Percentiles rank a stretch among this genome's conserved stretches.
These are phyloP conservation scores for Montipora capricornis DNA, from an alignment of 64 coral and sea anemone genomes.

Conservation along the genomic window DNA sequence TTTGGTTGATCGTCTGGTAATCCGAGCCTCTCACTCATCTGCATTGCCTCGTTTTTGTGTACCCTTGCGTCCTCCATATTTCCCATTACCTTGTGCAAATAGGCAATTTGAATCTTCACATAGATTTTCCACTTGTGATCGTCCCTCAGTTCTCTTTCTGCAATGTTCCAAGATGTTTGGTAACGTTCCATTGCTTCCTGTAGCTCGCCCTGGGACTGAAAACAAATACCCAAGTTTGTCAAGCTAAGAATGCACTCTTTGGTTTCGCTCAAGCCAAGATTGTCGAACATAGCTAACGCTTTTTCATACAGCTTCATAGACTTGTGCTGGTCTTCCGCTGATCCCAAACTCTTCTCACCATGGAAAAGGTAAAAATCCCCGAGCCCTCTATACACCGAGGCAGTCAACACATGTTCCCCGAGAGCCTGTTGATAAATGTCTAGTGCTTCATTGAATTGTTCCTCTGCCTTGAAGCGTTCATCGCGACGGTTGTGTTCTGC, in stretches of 20 bases:
- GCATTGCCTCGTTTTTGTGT: neutral
- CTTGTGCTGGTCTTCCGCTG: neutral
- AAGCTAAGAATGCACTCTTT: constrained; percentile 36
- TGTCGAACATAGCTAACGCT: constrained; percentile 5
- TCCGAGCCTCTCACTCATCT: neutral
- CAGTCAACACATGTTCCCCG: constrained; percentile 31
- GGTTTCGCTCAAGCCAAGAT: neutral
- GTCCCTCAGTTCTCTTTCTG: constrained; percentile 18
- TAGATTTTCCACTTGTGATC: constrained; percentile 30
- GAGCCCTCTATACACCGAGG: neutral
- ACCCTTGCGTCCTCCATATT: neutral
- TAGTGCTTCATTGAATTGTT: constrained; percentile 22
- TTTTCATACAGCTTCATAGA: neutral
- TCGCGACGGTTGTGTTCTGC: constrained; percentile 10
- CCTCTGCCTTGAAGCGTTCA: neutral
- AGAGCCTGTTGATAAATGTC: constrained; percentile 13
- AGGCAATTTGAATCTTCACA: constrained; percentile 28
- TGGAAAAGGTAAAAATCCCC: constrained; percentile 49
- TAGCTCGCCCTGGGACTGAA: neutral
- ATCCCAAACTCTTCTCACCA: constrained; percentile 8
- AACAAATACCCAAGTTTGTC: constrained; percentile 19
- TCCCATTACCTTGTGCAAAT: constrained; percentile 6
- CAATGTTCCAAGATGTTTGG: constrained; percentile 9
- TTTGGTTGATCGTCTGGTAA: neutral
- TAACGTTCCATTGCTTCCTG: neutral